Evolutionary conservation across 2,888 invertebrate species (phyloP), one percentile per base, ranked within the genome.

Genomic region (Chymomyza fuscimana): DNA sequence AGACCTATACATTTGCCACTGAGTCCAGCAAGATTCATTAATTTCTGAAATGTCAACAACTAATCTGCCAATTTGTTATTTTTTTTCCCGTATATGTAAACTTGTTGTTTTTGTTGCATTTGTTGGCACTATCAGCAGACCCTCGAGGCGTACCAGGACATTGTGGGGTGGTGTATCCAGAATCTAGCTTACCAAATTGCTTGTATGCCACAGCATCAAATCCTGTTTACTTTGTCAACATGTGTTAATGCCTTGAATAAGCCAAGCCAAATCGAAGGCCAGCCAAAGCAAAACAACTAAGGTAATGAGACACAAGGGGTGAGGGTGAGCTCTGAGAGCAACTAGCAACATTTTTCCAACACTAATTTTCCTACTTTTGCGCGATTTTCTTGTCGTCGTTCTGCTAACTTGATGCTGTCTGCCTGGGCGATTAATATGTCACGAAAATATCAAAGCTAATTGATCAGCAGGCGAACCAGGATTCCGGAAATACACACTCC

Each of bases 141-240:
- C 61, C 68, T 10, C 19, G 50, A 16, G 25, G 56, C n/a, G 5
- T 3, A 19, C 10, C 12, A 36, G 66, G 29, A 64, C 56, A 19
- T 5, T 15, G 59, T 16, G 32, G 51, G 68, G 5, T 10, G 61
- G 66, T 40, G 32, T 7, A 32, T 65, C 58, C 16, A 16, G 36
- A 58, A 29, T 58, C 73, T 73, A 77, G 82, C 76, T 82, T 80
- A 78, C 76, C 75, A 83, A 83, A 83, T 78, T 78, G 78, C 80
- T 85, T 79, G 78, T 78, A 79, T 70, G 69, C 79, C 72, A 69
- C 58, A 63, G 54, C 15, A 73, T 69, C 80, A 78, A 86, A 84
- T 86, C 87, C 82, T 88, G 82, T 89, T 89, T 89, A 88, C 86
- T 87, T 82, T 89, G 89, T 89, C 88, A 89, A 89, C 89, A 90